Percentiles rank a stretch among this genome's conserved stretches.
Conservation (phyloP, 2,113 vertebrate genomes). For the Pagrus major region DNA sequence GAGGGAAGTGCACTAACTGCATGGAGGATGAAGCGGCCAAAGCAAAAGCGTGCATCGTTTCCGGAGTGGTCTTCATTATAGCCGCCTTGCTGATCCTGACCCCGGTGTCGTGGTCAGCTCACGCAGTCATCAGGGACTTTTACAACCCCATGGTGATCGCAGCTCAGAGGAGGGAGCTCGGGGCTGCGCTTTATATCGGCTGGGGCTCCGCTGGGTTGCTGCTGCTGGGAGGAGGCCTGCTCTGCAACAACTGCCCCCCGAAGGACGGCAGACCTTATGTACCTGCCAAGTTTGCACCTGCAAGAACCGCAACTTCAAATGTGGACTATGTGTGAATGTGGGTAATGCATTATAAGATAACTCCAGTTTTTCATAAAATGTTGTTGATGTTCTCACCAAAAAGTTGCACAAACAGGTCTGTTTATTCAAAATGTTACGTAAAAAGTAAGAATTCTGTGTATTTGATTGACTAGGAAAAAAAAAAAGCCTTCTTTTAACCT, state of each 20-base stretch:
- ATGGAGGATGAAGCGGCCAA: constrained; percentile 83
- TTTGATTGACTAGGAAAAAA: neutral
- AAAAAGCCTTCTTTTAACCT: neutral
- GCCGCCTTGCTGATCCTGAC: constrained; percentile 79
- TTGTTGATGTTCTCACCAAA: neutral
- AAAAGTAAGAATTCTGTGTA: neutral
- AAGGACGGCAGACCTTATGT: constrained; percentile 68
- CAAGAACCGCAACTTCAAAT: constrained; percentile 64
- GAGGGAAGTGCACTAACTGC: constrained; percentile 87
- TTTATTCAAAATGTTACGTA: neutral
- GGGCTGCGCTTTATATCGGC: constrained; percentile 83
- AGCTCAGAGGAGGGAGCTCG: constrained; percentile 83
- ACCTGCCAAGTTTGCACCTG: constrained; percentile 74
- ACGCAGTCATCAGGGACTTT: constrained; percentile 82
- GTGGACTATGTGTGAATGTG: constrained; percentile 80
- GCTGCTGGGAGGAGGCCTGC: constrained; percentile 83
- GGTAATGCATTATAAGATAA: neutral
- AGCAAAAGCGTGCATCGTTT: constrained; percentile 81
- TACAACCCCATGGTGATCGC: constrained; percentile 81
- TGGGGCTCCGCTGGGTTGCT: constrained; percentile 81
- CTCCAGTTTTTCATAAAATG: neutral
- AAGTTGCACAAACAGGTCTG: neutral
- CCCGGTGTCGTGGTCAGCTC: constrained; percentile 85
- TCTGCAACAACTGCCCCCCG: constrained; percentile 85
- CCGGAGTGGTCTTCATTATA: constrained; percentile 84